phyloP scores from a whole-genome alignment of 2,113 vertebrate genomes.

The Pontoporia blainvillei region DNA sequence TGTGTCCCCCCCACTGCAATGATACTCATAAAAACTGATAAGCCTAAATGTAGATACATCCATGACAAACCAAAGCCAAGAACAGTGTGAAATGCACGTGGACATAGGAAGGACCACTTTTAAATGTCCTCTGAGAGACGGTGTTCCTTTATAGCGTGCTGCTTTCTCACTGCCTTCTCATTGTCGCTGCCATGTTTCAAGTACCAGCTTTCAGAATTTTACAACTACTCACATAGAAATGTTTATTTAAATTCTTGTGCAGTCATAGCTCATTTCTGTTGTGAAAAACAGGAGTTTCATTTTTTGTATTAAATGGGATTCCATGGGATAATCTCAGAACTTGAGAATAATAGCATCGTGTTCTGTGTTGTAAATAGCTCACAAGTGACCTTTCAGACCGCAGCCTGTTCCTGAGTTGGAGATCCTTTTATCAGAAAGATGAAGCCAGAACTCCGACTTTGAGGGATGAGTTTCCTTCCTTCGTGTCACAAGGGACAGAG shows the following conservation, averaged over 20 bases:
- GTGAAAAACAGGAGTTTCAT: neutral
- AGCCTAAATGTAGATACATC: neutral
- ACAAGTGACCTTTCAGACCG: conserved; percentile 33
- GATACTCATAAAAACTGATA: neutral
- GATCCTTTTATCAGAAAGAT: neutral
- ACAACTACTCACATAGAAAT: neutral
- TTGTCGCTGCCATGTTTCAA: neutral
- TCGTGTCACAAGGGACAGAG: conserved; percentile 1
- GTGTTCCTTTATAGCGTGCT: neutral
- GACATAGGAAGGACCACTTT: neutral
- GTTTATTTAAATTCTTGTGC: neutral
- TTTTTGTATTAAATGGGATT: neutral
- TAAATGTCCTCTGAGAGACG: no score
- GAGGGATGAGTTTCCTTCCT: neutral
- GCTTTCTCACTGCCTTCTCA: neutral
- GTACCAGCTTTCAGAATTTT: neutral
- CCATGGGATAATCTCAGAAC: neutral
- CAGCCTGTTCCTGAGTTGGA: neutral
- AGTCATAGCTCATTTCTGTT: neutral
- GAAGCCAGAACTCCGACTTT: neutral
- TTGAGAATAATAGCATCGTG: neutral
- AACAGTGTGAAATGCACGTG: neutral
- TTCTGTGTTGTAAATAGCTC: neutral
- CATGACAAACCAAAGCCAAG: neutral
- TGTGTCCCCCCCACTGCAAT: neutral